These are phyloP conservation scores for Tiaroga cobitis DNA, from an alignment of 2,797 vertebrate genomes.

Conservation along the genomic window DNA sequence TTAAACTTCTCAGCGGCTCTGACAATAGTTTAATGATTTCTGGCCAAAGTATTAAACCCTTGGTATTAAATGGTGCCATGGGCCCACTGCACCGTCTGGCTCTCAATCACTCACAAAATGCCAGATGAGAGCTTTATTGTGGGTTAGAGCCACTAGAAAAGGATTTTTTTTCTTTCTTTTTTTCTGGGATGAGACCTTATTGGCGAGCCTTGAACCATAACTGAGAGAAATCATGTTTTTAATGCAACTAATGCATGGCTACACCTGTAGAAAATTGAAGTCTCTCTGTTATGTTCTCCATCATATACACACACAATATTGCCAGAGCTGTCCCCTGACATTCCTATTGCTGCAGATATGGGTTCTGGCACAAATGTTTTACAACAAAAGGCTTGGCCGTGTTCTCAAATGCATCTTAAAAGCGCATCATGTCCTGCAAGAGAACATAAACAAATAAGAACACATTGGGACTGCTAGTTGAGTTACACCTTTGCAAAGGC, in stretches of 20 bases:
- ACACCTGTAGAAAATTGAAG: slow-evolving; percentile 61
- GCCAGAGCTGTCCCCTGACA: slow-evolving; percentile 14
- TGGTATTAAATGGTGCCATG: slow-evolving; percentile 18
- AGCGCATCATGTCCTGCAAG: not conserved
- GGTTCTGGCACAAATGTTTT: slow-evolving; percentile 22
- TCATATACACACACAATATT: slow-evolving; percentile 35
- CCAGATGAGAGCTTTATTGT: slow-evolving; percentile 3
- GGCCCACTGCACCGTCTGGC: not conserved
- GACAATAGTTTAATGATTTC: slow-evolving; percentile 35
- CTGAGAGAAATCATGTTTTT: slow-evolving; percentile 52
- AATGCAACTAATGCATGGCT: slow-evolving; percentile 51
- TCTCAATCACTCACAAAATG: slow-evolving; percentile 30
- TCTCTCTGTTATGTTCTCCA: slow-evolving; percentile 44
- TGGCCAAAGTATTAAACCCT: not conserved
- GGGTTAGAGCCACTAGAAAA: slow-evolving; percentile 37
- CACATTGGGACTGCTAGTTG: not conserved
- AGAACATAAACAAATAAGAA: slow-evolving; percentile 11
- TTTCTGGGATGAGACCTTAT: slow-evolving; percentile 34
- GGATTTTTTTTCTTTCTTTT: not conserved
- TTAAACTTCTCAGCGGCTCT: not conserved
- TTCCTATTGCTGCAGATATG: slow-evolving; percentile 29
- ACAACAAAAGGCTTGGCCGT: slow-evolving; percentile 18
- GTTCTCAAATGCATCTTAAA: slow-evolving; percentile 14
- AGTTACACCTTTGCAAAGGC: not conserved
- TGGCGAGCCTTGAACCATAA: slow-evolving; percentile 42